These are phyloP conservation scores for Diadema setosum DNA, from an alignment of 35 echinoderm and acorn worm species.

Conservation along the genomic window DNA sequence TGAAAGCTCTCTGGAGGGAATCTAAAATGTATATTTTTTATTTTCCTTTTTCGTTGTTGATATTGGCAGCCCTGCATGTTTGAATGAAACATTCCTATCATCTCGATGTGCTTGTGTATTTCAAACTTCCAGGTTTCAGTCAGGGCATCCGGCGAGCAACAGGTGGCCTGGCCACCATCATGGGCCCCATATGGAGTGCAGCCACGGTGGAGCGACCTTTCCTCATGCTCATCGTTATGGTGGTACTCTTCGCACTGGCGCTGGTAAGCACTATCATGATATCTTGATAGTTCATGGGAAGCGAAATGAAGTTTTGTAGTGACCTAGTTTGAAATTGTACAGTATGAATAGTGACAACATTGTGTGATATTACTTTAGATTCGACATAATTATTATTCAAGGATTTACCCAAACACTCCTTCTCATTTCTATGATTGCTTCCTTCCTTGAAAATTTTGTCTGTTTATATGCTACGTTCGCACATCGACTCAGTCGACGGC, in stretches of 20 bases:
- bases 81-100: no score
- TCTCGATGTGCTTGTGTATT: no score
- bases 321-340: not conserved
- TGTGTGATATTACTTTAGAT: not conserved
- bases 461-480: no score
- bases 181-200: slow-evolving; percentile 83
- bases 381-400: not conserved
- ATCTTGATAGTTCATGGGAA: not conserved
- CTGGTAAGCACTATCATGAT: slow-evolving; percentile 4
- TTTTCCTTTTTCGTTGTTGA: no score
- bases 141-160: slow-evolving; percentile 71
- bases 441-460: not conserved
- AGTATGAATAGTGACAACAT: not conserved
- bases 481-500: no score
- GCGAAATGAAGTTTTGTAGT: not conserved
- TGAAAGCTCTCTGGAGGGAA: no score
- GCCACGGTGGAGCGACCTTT: slow-evolving; percentile 26
- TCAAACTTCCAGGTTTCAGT: slow-evolving; percentile 59
- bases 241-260: slow-evolving; percentile 43
- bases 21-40: no score
- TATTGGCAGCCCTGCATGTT: no score
- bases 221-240: slow-evolving; percentile 62
- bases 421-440: not conserved
- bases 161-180: slow-evolving; percentile 76
- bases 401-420: not conserved